These are phyloP conservation scores for Tauraco erythrolophus DNA, from an alignment of 2,113 vertebrate species.

Conservation along the genomic window DNA sequence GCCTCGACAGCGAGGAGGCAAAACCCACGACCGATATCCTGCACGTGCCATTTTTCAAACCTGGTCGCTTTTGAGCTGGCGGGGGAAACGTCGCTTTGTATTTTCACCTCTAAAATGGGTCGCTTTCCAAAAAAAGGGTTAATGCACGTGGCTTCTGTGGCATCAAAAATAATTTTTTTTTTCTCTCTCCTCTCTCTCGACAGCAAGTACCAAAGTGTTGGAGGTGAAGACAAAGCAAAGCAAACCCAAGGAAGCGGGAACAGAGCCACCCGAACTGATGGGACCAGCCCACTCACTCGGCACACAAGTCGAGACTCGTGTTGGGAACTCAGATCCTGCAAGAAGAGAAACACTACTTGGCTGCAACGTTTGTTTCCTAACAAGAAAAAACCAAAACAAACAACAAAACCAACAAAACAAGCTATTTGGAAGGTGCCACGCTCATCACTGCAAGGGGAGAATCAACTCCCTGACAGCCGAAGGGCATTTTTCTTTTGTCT, in stretches of 20 bases:
- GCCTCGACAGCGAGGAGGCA: background rate
- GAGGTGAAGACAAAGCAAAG: slow-evolving; percentile 70
- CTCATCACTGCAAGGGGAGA: background rate
- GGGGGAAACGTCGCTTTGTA: background rate
- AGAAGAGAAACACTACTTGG: slow-evolving; percentile 6
- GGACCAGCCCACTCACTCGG: slow-evolving; percentile 77
- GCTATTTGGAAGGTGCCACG: slow-evolving; percentile 27
- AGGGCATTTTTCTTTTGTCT: slow-evolving; percentile 9
- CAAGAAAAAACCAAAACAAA: background rate
- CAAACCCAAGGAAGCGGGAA: slow-evolving; percentile 22
- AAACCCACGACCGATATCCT: background rate
- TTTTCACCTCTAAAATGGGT: background rate
- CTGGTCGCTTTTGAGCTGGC: background rate
- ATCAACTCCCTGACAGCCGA: background rate
- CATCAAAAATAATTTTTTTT: slow-evolving; percentile 70
- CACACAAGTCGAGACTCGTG: background rate
- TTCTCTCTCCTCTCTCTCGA: slow-evolving; percentile 35
- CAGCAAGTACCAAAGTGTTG: slow-evolving; percentile 71
- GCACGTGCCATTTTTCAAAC: background rate
- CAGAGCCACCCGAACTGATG: slow-evolving; percentile 54
- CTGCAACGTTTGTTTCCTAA: slow-evolving; percentile 12
- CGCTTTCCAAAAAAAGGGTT: background rate
- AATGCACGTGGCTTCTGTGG: slow-evolving; percentile 68
- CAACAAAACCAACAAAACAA: background rate
- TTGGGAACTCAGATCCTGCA: slow-evolving; percentile 28